Percentiles rank a stretch among this genome's conserved stretches.
Evolutionary conservation across 2,113 vertebrate species (phyloP).

Genomic region (Zeus faber): DNA sequence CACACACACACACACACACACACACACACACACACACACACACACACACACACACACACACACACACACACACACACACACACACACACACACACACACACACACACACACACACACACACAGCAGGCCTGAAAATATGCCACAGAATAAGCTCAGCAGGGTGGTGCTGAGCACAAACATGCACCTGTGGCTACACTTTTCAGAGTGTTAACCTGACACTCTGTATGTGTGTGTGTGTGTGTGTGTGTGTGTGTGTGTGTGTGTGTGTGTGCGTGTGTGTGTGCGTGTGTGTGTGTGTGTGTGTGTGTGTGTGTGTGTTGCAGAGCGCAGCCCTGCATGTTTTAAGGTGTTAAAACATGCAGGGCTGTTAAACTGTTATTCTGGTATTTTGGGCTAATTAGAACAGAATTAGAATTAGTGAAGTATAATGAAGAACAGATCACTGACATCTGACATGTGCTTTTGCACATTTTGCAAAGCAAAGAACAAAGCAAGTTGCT

Average conservation of each 20-base stretch:
- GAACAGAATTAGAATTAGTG: no score
- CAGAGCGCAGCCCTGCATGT: neutral
- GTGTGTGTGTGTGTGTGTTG: no score
- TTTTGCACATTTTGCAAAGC: no score
- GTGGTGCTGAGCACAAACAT: no score
- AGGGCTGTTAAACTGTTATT: no score
- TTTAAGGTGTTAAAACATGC: neutral
- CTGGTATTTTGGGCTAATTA: no score
- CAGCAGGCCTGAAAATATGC: no score
- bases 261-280: conserved; percentile 5
- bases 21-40: neutral
- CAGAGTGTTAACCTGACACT: neutral
- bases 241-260: conserved; percentile 8
- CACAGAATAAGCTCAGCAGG: no score
- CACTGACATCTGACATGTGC: no score
- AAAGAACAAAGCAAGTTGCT: no score
- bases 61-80: neutral
- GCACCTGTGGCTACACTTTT: neutral
- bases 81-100: neutral
- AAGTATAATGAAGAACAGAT: no score
- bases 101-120: no score
- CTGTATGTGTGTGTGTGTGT: neutral
- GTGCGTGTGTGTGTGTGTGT: conserved; percentile 3
- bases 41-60: neutral
- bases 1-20: conserved; percentile 1